These are phyloP conservation scores for Hycleus cichorii DNA, from an alignment of 1,140 invertebrate species.

Conservation along the genomic window DNA sequence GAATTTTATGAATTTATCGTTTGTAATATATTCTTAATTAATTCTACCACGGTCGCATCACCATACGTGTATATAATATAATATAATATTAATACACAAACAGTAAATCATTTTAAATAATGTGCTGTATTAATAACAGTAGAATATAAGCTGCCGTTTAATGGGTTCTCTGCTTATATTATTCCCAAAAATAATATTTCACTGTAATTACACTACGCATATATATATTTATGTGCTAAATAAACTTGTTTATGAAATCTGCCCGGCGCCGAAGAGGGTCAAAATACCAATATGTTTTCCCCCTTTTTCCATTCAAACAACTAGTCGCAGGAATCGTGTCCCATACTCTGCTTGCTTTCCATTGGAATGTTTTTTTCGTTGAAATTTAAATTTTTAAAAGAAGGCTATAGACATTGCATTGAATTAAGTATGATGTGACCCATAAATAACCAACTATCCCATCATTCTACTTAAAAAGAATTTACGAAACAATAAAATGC, in stretches of 20 bases:
- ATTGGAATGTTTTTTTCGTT: too few relatives aligned
- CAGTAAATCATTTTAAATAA: conserved; percentile 19
- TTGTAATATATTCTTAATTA: conserved; percentile 17
- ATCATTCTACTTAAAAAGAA: too few relatives aligned
- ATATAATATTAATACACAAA: conserved; percentile 15
- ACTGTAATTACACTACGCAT: conserved; percentile 37
- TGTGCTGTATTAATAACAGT: conserved; percentile 18
- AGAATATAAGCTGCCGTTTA: conserved; percentile 22
- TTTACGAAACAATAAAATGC: too few relatives aligned
- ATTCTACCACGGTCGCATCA: conserved; percentile 5
- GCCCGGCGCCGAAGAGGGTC: conserved; percentile 36
- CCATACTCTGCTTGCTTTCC: too few relatives aligned
- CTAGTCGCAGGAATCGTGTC: too few relatives aligned
- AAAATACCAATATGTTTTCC: conserved; percentile 40
- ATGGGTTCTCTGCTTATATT: conserved; percentile 33
- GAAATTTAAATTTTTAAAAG: too few relatives aligned
- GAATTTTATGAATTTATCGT: conserved; percentile 19
- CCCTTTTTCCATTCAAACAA: too few relatives aligned
- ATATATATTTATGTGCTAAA: conserved; percentile 39
- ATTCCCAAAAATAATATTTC: conserved; percentile 41
- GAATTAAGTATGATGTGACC: too few relatives aligned
- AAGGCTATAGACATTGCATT: too few relatives aligned
- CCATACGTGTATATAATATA: neutral
- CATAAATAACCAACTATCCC: too few relatives aligned
- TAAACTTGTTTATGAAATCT: conserved; percentile 42